Evolutionary conservation across 2,888 invertebrate species (phyloP).

Genomic region (Apotomis betuletana): DNA sequence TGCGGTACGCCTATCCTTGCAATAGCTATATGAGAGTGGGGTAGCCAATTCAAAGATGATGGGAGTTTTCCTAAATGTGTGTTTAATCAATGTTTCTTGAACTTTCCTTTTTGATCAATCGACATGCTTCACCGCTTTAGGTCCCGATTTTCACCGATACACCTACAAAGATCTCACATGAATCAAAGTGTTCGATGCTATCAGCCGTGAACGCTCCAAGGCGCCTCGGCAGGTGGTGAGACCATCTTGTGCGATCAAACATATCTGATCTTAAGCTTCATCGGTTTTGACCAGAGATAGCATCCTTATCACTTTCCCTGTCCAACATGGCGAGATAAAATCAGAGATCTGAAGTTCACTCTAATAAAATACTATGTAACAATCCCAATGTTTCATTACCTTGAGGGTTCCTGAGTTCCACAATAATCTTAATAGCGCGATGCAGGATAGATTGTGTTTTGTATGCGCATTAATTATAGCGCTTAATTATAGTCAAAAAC

Average conservation of each 20-base stretch:
- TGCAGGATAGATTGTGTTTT: too few relatives aligned
- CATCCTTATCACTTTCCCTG: not conserved
- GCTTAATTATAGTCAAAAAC: too few relatives aligned
- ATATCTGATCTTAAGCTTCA: constrained; percentile 15
- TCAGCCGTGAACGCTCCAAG: constrained; percentile 5
- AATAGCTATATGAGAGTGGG: too few relatives aligned
- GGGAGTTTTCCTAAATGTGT: too few relatives aligned
- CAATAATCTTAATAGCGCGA: too few relatives aligned
- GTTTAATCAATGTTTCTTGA: not conserved
- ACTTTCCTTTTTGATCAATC: not conserved
- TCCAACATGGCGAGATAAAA: not conserved
- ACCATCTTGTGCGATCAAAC: constrained; percentile 1
- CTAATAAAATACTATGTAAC: not conserved
- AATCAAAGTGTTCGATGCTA: constrained; percentile 9
- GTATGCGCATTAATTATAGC: too few relatives aligned
- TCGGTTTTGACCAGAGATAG: constrained; percentile 2
- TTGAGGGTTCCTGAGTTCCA: too few relatives aligned
- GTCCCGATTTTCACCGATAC: not conserved
- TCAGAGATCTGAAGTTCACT: not conserved
- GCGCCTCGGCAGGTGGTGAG: not conserved
- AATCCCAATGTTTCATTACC: too few relatives aligned
- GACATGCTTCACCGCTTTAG: constrained; percentile 3
- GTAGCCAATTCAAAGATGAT: too few relatives aligned
- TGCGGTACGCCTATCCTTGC: too few relatives aligned
- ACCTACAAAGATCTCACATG: not conserved